Evolutionary conservation across 2,113 vertebrate genomes (phyloP), one percentile per base, ranked within the genome.

Genomic region (Misgurnus mizolepis): DNA sequence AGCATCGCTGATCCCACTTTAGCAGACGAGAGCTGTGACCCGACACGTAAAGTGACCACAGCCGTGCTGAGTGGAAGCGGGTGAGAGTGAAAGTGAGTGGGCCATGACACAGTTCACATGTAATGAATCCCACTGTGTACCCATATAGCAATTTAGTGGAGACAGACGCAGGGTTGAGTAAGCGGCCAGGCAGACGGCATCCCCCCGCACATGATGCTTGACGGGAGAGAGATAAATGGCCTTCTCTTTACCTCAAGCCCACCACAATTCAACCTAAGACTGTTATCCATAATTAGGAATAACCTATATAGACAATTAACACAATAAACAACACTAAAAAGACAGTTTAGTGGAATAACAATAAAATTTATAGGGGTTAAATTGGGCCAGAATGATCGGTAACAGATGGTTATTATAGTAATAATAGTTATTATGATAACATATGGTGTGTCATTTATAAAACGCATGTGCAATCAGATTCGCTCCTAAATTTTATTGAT

Each of bases 121-220:
- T 76, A 84, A 85, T 85, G 70, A 76, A 76, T 73, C 71, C 76
- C 74, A 18, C n/a, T 56, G 60, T 61, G 10, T 64, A 80, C 68
- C 83, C 76, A 81, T 73, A 18, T 75, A 84, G 58, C 41, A 79
- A 70, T 81, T 76, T 81, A 69, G 80, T 55, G 69, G 76, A 81
- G 83, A 81, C 75, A 81, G 83, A 84, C 14, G 27, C 60, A 62
- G 45, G 47, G 83, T 41, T 3, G 11, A 84, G 41, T 70, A 79
- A 67, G 67, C 40, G 39, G 75, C 27, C 70, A 78, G 39, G 34
- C 72, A 71, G 64, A 83, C 47, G 45, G 76, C 55, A 75, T 67
- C 39, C 34, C 76, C 67, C 64, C 18, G 55, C 43, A 76, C 17
- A 67, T n/a, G 66, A 67, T 6, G 22, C 34, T 14, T 14, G 15